phyloP scores from a whole-genome alignment of 2,113 vertebrate genomes.

The Eidolon helvum region DNA sequence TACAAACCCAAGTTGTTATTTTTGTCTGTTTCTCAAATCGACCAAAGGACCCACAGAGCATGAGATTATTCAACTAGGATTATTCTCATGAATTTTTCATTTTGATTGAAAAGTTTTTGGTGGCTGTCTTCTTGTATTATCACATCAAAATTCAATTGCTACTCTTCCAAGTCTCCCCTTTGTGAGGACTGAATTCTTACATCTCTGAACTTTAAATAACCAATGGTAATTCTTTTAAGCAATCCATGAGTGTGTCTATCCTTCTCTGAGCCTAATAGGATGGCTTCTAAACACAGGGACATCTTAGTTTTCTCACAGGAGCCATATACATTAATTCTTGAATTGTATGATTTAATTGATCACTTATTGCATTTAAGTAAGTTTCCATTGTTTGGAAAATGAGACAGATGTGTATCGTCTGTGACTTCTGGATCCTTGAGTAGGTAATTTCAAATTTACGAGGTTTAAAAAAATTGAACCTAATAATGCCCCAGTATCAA shows the following conservation, averaged over 20 bases:
- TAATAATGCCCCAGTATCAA: not conserved
- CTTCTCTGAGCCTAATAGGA: not conserved
- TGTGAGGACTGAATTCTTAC: not conserved
- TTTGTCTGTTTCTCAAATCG: not conserved
- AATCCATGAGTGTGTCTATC: not conserved
- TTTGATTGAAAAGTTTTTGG: not conserved
- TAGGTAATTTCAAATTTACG: not conserved
- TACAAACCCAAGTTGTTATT: not conserved
- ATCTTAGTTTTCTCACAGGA: not conserved
- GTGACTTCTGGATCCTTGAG: not conserved
- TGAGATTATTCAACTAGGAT: not conserved
- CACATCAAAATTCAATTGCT: not conserved
- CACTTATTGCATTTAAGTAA: not conserved
- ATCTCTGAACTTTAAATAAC: not conserved
- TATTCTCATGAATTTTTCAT: not conserved
- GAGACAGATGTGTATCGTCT: not conserved
- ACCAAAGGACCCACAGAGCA: not conserved
- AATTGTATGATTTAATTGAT: not conserved
- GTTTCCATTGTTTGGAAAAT: not conserved
- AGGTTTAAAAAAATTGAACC: not conserved
- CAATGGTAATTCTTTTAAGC: not conserved
- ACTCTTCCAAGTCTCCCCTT: not conserved
- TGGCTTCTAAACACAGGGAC: not conserved
- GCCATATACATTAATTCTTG: not conserved
- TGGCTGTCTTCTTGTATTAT: not conserved